Evolutionary conservation across 2,797 vertebrate genomes (phyloP).

Genomic region (Pseudochaenichthys georgianus): DNA sequence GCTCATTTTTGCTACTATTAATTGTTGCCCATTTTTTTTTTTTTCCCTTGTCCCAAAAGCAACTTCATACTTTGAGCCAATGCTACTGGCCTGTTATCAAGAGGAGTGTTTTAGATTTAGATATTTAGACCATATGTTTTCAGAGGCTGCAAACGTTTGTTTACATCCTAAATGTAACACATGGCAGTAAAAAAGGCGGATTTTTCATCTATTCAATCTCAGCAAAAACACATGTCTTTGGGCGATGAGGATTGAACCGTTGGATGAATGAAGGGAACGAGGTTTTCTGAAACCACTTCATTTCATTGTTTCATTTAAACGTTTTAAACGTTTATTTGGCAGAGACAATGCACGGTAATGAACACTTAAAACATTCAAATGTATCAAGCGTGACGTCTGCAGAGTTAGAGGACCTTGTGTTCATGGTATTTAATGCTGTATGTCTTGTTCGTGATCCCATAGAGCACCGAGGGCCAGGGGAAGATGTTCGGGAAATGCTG

Average conservation of each 20-base stretch:
- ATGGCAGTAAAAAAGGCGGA: neutral
- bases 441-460: constrained; percentile 22
- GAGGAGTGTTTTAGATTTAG: neutral
- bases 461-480: constrained; percentile 91
- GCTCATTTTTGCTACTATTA: neutral
- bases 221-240: neutral
- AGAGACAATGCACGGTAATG: no score
- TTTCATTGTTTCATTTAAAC: no score
- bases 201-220: neutral
- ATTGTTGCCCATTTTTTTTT: neutral
- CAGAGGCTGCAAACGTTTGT: neutral
- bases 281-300: neutral
- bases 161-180: neutral
- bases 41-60: neutral
- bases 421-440: neutral
- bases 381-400: neutral
- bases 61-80: neutral
- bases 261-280: neutral
- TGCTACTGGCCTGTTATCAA: neutral
- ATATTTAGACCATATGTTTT: neutral
- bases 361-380: no score
- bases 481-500: constrained; percentile 96
- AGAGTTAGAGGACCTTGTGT: neutral
- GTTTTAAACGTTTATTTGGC: no score
- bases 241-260: neutral